These are phyloP conservation scores for Lepidotrigona ventralis DNA, from an alignment of 1,140 invertebrate genomes.

Conservation along the genomic window DNA sequence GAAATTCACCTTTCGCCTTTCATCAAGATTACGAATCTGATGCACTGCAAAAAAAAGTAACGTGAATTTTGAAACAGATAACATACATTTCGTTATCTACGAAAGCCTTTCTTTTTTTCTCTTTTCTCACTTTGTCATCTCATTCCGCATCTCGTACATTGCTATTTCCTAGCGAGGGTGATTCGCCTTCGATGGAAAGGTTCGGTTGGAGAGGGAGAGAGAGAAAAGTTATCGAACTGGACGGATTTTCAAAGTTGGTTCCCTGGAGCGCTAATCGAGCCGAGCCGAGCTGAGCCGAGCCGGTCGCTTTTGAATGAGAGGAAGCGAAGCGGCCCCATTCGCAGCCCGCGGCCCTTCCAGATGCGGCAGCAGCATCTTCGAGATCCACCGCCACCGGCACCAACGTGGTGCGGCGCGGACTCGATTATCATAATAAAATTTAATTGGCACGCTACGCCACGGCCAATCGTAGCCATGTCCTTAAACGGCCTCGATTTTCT, in stretches of 20 bases:
- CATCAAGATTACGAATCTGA: constrained; percentile 14
- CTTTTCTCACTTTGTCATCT: not conserved
- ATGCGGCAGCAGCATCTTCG: constrained; percentile 37
- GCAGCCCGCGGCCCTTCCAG: constrained; percentile 13
- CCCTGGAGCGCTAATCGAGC: constrained; percentile 58
- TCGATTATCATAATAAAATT: constrained; percentile 61
- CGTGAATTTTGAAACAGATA: constrained; percentile 40
- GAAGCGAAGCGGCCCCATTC: not conserved
- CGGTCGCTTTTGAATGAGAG: constrained; percentile 40
- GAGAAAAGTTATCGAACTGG: constrained; percentile 48
- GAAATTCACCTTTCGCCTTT: too few species aligned
- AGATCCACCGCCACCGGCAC: constrained; percentile 20
- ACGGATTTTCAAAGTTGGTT: constrained; percentile 54
- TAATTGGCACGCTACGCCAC: constrained; percentile 51
- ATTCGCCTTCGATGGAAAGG: constrained; percentile 10
- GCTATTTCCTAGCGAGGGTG: not conserved
- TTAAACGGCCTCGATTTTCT: constrained; percentile 51
- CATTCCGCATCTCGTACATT: not conserved
- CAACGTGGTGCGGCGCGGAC: not conserved
- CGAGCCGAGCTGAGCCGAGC: constrained; percentile 46
- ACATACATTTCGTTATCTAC: constrained; percentile 57
- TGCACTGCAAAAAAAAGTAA: constrained; percentile 44
- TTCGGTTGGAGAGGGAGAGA: constrained; percentile 21
- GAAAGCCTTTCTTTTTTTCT: constrained; percentile 12
- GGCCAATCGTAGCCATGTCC: constrained; percentile 14